phyloP scores from a whole-genome alignment of 1,140 invertebrate genomes.

The Drosophila ohnishii region DNA sequence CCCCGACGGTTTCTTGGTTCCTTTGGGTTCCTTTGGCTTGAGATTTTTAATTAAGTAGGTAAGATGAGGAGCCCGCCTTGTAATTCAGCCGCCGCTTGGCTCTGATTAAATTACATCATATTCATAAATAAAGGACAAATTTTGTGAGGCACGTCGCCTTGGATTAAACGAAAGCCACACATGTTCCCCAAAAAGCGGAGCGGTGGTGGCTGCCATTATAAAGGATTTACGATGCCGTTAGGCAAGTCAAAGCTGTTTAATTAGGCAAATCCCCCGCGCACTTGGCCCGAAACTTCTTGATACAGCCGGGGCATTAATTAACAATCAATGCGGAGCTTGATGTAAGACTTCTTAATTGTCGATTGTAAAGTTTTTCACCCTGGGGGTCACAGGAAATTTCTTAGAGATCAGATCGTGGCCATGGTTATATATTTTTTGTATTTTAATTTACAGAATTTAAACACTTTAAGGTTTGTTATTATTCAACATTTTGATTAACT shows the following conservation, averaged over 20 bases:
- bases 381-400: background rate
- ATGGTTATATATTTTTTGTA: background rate
- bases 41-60: constrained; percentile 74
- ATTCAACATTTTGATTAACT: background rate
- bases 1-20: constrained; percentile 16
- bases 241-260: constrained; percentile 64
- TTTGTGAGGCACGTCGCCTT: constrained; percentile 49
- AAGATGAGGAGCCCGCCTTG: constrained; percentile 21
- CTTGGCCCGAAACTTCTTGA: constrained; percentile 21
- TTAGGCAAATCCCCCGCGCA: constrained; percentile 50
- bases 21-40: constrained; percentile 23
- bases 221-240: constrained; percentile 72
- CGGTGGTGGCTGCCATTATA: constrained; percentile 62
- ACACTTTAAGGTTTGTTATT: background rate
- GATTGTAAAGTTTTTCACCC: constrained; percentile 42
- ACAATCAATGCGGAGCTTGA: constrained; percentile 49
- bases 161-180: constrained; percentile 52
- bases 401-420: background rate
- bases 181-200: constrained; percentile 40
- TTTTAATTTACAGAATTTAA: background rate
- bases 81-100: constrained; percentile 23
- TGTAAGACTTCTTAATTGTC: constrained; percentile 49
- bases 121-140: constrained; percentile 80
- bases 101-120: constrained; percentile 69
- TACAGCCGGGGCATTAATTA: constrained; percentile 46